Percentiles rank a stretch among this genome's conserved stretches.
Conservation (phyloP, 2,797 vertebrate species). For the Anableps anableps region DNA sequence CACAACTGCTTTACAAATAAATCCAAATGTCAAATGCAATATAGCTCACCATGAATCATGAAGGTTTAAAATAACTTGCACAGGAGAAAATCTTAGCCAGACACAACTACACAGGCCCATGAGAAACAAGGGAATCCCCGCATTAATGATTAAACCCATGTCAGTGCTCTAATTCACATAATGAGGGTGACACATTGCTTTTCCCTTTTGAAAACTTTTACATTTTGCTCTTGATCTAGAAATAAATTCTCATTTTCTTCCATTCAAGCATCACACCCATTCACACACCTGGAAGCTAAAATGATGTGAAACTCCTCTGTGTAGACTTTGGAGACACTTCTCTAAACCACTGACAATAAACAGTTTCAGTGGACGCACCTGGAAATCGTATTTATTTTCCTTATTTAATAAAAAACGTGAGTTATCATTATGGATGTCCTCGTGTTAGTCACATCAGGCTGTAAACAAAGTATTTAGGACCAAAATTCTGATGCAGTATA, state of each 20-base stretch:
- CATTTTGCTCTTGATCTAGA: slow-evolving; percentile 18
- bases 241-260: not conserved
- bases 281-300: slow-evolving; percentile 28
- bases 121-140: slow-evolving; percentile 60
- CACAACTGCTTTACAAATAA: slow-evolving; percentile 26
- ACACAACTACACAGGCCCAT: slow-evolving; percentile 11
- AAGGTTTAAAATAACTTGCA: slow-evolving; percentile 4
- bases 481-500: not conserved
- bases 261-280: not conserved
- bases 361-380: not conserved
- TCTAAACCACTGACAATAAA: slow-evolving; percentile 13
- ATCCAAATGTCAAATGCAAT: not conserved
- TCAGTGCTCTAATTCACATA: slow-evolving; percentile 3
- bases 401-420: not conserved
- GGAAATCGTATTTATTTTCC: not conserved
- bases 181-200: slow-evolving; percentile 27
- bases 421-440: not conserved
- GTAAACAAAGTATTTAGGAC: not conserved
- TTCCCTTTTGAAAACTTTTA: slow-evolving; percentile 11
- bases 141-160: slow-evolving; percentile 48
- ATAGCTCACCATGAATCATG: not conserved
- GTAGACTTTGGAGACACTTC: slow-evolving; percentile 14
- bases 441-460: not conserved
- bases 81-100: not conserved
- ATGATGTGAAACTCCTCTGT: slow-evolving; percentile 33